phyloP scores from a whole-genome alignment of 2,797 vertebrate genomes.

The Pyrrhura leucotis region DNA sequence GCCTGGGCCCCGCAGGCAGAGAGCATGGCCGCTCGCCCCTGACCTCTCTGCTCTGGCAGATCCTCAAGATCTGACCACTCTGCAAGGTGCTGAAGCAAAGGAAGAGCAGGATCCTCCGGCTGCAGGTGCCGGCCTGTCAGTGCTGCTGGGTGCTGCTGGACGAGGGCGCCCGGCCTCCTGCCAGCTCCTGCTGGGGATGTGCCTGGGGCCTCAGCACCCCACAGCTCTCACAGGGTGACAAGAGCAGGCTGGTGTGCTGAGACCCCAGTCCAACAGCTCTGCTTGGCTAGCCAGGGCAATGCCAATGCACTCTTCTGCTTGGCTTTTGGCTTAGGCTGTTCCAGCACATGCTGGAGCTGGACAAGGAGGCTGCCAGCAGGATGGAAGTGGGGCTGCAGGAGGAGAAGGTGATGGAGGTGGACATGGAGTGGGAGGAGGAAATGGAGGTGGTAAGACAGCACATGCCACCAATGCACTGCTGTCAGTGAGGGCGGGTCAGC shows the following conservation, averaged over 20 bases:
- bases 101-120: background rate
- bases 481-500: background rate
- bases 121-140: background rate
- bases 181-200: background rate
- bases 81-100: background rate
- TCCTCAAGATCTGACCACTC: background rate
- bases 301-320: background rate
- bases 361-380: background rate
- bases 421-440: background rate
- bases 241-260: background rate
- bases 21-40: background rate
- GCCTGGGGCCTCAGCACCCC: background rate
- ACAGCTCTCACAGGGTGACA: background rate
- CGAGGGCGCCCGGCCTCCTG: fast-evolving
- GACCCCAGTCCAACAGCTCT: background rate
- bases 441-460: background rate
- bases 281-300: background rate
- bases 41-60: background rate
- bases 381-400: background rate
- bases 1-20: background rate
- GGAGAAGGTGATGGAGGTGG: background rate
- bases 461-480: background rate
- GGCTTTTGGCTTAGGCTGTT: background rate
- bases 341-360: background rate
- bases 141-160: background rate